Conservation (phyloP, 37 sponge, comb jelly and placozoan species). For the Dysidea cf. avara region DNA sequence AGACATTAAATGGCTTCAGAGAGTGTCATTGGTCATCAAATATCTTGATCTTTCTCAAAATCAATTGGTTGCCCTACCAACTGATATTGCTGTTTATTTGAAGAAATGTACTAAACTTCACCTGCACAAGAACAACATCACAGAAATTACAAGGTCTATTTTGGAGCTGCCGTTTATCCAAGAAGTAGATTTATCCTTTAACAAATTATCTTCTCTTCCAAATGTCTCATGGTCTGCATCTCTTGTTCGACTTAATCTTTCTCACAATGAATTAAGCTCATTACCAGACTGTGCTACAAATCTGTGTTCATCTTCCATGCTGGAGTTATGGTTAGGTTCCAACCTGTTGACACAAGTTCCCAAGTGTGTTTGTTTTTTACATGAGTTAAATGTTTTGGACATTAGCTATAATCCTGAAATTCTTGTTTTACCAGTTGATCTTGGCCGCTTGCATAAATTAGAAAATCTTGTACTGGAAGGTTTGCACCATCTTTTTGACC, state of each 20-base stretch:
- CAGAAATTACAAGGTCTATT: slow-evolving; percentile 61
- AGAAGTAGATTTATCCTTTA: slow-evolving; percentile 76
- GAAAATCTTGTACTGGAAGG: slow-evolving; percentile 44
- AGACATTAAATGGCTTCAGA: too few species aligned
- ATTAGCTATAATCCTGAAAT: slow-evolving; percentile 78
- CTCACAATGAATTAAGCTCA: slow-evolving; percentile 66
- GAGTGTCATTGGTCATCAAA: too few species aligned
- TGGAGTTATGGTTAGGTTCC: slow-evolving; percentile 63
- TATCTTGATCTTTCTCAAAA: too few species aligned
- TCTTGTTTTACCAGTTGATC: slow-evolving; percentile 67
- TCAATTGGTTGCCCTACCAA: too few species aligned
- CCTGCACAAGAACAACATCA: slow-evolving; percentile 71
- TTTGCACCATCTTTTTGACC: slow-evolving; percentile 81
- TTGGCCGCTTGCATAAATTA: slow-evolving; percentile 72
- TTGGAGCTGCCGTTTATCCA: slow-evolving; percentile 75
- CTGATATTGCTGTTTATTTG: too few species aligned
- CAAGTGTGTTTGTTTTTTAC: slow-evolving; percentile 77
- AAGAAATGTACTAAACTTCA: slow-evolving; percentile 28
- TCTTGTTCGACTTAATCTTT: slow-evolving; percentile 75
- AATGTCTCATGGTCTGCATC: slow-evolving; percentile 68
- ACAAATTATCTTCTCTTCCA: slow-evolving; percentile 71
- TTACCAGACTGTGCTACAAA: slow-evolving; percentile 50
- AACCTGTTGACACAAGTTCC: slow-evolving; percentile 73
- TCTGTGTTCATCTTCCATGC: slow-evolving; percentile 52
- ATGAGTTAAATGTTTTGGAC: slow-evolving; percentile 49